Evolutionary conservation across 2,113 vertebrate species (phyloP), one percentile per base, ranked within the genome.

Genomic region (Xenotilapia longispinis): DNA sequence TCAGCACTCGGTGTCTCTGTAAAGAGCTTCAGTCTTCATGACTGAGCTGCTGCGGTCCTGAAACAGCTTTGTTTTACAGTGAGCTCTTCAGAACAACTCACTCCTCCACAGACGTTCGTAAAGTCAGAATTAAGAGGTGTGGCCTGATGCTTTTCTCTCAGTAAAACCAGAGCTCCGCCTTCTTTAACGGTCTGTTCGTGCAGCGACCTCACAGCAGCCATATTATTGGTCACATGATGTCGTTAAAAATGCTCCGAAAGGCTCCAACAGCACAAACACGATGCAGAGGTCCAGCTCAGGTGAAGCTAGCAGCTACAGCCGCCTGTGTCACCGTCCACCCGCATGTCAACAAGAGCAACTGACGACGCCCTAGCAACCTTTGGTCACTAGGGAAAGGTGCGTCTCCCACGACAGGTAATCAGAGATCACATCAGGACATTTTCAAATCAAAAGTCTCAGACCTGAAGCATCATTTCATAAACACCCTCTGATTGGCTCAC

Each of bases 31-130:
- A 31, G 31, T 31, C 31, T 31, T 36, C 33, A 36, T 31, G 26
- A 0, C 4, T 58, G 57, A 60, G 57, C 57, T 60, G 57, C 57
- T 17, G 57, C 1, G 14, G 28, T 60, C 0, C 57, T 58, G 57
- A 58, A 58, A 58, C 13, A 28, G 23, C 55, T 28, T 58, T 3
- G 7, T 6, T 58, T 2, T 17, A 6, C 57, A 31, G 14, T 15
- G 57, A 68, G 63, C 33, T 2, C 33, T 68, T 40, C 11, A 21
- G 33, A 40, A 21, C 19, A n/a, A 65, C 33, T 38, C 63, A 68
- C 11, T 21, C 63, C n/a, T 21, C 19, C 63, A 9, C 36, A 9
- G 12, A 23, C 4, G 12, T 68, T 68, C 0, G 3, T 40, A 68
- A 40, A 68, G 63, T 14, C 33, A 3, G 23, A 58, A 11, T 65